Evolutionary conservation across 2,888 invertebrate species (phyloP).

Genomic region (Halictus quadricinctus): DNA sequence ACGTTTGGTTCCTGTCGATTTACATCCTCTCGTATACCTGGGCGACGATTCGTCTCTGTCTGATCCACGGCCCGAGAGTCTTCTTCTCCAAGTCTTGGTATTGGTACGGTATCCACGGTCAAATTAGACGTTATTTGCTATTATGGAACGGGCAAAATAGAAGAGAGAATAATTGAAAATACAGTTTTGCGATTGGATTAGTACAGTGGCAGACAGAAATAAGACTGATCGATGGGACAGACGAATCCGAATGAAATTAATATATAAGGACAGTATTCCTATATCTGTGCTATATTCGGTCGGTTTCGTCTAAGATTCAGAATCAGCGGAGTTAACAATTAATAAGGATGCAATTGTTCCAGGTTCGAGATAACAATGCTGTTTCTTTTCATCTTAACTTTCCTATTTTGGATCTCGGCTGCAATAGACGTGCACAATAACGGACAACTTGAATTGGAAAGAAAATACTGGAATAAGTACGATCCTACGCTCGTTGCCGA

Average conservation of each 20-base stretch:
- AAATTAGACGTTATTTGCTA: not conserved
- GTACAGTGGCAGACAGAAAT: no score
- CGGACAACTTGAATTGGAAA: slow-evolving; percentile 83
- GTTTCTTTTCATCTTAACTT: slow-evolving; percentile 85
- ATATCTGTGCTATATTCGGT: not conserved
- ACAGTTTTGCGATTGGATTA: no score
- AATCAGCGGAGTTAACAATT: not conserved
- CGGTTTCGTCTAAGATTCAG: not conserved
- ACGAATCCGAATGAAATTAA: not conserved
- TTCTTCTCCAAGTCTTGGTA: slow-evolving; percentile 86
- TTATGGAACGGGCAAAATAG: no score
- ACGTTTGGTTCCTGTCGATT: slow-evolving; percentile 79
- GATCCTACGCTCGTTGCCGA: slow-evolving; percentile 87
- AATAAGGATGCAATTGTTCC: slow-evolving; percentile 9
- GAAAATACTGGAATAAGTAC: slow-evolving; percentile 87
- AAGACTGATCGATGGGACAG: not conserved
- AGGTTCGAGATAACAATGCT: slow-evolving; percentile 85
- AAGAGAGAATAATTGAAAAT: no score
- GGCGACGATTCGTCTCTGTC: slow-evolving; percentile 84
- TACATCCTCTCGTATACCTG: slow-evolving; percentile 85
- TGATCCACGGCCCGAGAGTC: slow-evolving; percentile 84
- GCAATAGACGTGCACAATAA: slow-evolving; percentile 83
- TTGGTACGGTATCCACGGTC: slow-evolving; percentile 78
- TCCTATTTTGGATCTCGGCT: slow-evolving; percentile 86
- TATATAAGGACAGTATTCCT: not conserved